Conservation (phyloP, 2,797 vertebrate genomes). For the Diceros bicornis region DNA sequence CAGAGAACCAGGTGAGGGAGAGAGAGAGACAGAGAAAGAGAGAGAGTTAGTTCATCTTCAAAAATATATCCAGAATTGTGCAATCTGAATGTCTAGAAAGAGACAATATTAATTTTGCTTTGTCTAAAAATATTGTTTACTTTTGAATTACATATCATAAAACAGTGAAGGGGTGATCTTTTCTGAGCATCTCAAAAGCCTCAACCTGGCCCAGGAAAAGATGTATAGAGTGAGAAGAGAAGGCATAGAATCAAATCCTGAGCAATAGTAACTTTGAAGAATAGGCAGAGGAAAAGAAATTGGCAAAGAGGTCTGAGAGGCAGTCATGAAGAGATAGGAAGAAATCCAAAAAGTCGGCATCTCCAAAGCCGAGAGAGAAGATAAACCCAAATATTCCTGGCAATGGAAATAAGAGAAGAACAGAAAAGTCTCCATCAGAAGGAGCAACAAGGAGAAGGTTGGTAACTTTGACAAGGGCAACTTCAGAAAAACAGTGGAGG, state of each 20-base stretch:
- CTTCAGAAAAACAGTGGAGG: conserved; percentile 5
- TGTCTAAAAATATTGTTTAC: conserved; percentile 15
- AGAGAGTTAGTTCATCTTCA: background rate
- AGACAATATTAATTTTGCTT: background rate
- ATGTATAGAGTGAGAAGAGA: background rate
- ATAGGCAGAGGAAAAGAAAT: background rate
- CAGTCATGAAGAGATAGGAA: background rate
- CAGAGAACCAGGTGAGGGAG: background rate
- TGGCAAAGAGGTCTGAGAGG: conserved; percentile 27
- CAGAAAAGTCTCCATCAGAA: conserved; percentile 43
- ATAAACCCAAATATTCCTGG: conserved; percentile 55
- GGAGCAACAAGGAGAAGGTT: background rate
- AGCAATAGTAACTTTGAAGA: background rate
- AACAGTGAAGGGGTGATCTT: background rate
- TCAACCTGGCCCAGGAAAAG: background rate
- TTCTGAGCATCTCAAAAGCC: background rate
- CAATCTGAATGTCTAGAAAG: background rate
- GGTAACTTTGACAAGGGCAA: background rate
- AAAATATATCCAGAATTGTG: background rate
- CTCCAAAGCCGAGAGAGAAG: background rate
- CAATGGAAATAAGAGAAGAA: background rate
- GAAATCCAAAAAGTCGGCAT: background rate
- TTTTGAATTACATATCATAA: background rate
- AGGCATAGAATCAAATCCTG: background rate
- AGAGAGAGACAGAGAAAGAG: background rate